phyloP scores from a whole-genome alignment of 2,797 vertebrate genomes.

The Thalassophryne amazonica region DNA sequence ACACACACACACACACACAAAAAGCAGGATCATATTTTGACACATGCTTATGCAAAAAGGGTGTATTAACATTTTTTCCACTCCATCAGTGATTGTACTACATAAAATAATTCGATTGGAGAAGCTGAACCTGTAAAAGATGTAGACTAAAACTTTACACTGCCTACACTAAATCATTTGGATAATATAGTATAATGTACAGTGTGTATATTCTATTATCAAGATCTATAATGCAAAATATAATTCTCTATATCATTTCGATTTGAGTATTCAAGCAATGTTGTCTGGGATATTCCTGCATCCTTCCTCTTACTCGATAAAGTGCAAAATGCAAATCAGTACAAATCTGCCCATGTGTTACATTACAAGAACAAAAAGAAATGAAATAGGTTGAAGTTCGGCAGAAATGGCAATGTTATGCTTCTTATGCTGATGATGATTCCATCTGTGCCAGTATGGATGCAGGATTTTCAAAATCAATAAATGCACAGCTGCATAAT shows the following conservation, averaged over 20 bases:
- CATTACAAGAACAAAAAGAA: neutral
- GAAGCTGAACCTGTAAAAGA: slow-evolving; percentile 10
- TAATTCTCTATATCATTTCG: slow-evolving; percentile 5
- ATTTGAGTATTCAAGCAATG: slow-evolving; percentile 1
- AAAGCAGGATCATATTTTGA: slow-evolving; percentile 17
- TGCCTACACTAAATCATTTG: slow-evolving; percentile 16
- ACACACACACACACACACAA: neutral
- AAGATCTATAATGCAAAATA: slow-evolving; percentile 28
- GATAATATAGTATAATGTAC: slow-evolving; percentile 25
- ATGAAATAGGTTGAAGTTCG: too few relatives aligned
- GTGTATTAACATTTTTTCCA: slow-evolving; percentile 5
- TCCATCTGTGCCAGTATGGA: too few relatives aligned
- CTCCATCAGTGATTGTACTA: neutral
- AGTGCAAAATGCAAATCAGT: slow-evolving; percentile 60
- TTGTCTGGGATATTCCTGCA: slow-evolving; percentile 21
- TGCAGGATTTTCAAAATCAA: too few relatives aligned
- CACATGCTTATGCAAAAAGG: slow-evolving; percentile 15
- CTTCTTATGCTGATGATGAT: too few relatives aligned
- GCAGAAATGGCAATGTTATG: too few relatives aligned
- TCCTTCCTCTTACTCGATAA: slow-evolving; percentile 46
- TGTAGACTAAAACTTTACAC: slow-evolving; percentile 3
- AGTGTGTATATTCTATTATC: slow-evolving; percentile 17
- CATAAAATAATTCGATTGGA: neutral
- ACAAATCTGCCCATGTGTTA: slow-evolving; percentile 29
- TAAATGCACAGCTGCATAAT: too few relatives aligned